Percentiles rank a stretch among this genome's conserved stretches.
Evolutionary conservation across 2,797 vertebrate genomes (phyloP).

Genomic region (Leptodactylus fallax): DNA sequence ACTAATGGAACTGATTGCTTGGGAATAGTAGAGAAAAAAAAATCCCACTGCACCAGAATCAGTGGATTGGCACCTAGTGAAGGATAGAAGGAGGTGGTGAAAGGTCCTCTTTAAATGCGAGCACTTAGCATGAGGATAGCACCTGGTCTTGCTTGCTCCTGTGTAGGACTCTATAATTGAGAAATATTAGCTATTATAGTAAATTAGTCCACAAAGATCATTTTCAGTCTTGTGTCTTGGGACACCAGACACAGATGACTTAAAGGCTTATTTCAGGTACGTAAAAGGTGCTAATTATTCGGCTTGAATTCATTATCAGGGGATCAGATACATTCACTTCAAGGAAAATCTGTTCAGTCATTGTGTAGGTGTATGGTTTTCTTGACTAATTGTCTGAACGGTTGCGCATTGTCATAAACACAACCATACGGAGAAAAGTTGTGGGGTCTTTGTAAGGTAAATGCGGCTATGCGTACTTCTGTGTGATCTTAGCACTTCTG

Average conservation of each 20-base stretch:
- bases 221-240: background rate
- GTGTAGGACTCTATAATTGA: background rate
- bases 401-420: background rate
- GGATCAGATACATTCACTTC: background rate
- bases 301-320: background rate
- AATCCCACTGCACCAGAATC: too few relatives aligned
- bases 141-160: too few relatives aligned
- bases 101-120: too few relatives aligned
- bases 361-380: background rate
- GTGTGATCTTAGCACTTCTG: slow-evolving; percentile 18
- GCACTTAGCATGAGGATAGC: too few relatives aligned
- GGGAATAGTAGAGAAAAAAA: too few relatives aligned
- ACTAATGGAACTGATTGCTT: too few relatives aligned
- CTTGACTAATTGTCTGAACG: background rate
- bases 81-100: too few relatives aligned
- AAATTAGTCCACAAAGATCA: background rate
- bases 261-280: background rate
- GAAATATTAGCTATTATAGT: background rate
- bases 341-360: background rate
- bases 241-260: background rate
- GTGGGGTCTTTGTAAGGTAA: background rate
- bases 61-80: too few relatives aligned
- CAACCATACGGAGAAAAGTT: background rate
- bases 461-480: background rate
- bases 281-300: background rate